Conservation (phyloP, 2,113 vertebrate species). For the Pomatorhinus ruficollis region DNA sequence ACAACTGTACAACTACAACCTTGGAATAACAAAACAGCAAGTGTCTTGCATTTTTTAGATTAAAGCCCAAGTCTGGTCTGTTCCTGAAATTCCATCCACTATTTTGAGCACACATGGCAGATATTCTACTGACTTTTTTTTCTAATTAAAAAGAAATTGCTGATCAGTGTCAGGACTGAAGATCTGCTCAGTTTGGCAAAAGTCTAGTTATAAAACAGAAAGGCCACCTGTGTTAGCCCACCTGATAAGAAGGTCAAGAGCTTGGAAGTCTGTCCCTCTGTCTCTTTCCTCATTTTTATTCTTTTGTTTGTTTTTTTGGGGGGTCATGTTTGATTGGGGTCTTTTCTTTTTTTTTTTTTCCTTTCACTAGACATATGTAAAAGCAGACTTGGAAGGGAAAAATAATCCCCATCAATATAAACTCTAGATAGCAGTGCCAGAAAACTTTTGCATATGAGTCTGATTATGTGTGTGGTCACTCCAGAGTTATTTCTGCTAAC, state of each 20-base stretch:
- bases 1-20: neutral
- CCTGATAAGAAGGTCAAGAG: slow-evolving; percentile 58
- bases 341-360: too few relatives aligned
- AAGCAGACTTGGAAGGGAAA: slow-evolving; percentile 5
- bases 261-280: slow-evolving; percentile 12
- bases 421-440: slow-evolving; percentile 48
- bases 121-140: slow-evolving; percentile 64
- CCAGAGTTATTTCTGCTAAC: slow-evolving; percentile 41
- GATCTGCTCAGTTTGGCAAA: slow-evolving; percentile 64
- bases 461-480: slow-evolving; percentile 67
- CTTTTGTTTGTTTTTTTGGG: neutral
- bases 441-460: slow-evolving; percentile 42
- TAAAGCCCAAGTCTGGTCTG: neutral
- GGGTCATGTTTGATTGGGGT: neutral
- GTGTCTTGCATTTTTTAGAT: neutral
- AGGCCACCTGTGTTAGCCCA: slow-evolving; percentile 73
- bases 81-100: slow-evolving; percentile 60
- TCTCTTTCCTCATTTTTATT: neutral
- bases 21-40: neutral
- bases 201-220: slow-evolving; percentile 67
- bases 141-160: slow-evolving; percentile 49
- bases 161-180: slow-evolving; percentile 68
- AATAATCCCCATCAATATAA: slow-evolving; percentile 39
- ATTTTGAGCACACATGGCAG: slow-evolving; percentile 68
- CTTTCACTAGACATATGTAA: slow-evolving; percentile 31